Evolutionary conservation across 2,113 vertebrate genomes (phyloP), one percentile per base, ranked within the genome.

Genomic region (Eulacestoma nigropectus): DNA sequence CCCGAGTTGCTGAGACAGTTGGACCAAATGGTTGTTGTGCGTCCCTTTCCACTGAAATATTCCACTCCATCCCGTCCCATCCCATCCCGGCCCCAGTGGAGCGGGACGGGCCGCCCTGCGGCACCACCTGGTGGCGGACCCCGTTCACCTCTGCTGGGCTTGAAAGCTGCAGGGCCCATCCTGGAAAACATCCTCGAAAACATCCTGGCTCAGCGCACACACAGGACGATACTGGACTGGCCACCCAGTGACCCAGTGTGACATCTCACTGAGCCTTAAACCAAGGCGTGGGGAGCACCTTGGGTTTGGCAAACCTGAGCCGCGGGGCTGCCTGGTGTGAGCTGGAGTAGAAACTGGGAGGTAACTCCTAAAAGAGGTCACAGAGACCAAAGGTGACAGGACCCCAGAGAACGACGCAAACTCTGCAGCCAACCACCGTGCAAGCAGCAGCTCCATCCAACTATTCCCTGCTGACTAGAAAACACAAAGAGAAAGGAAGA

Each of bases 61-160:
- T 2, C 26, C 8, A 1, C 21, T 1, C 41, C 5, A 4, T 25
- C 1, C 50, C 29, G 4, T 55, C 0, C 41, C 12, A 2, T 29
- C 0, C 13, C 7, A 2, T 49, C 0, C 42, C 27, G 4, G 57
- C 0, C 56, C 32, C 6, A 47, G 78, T 69, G 19, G 69, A 69
- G 78, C 56, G 52, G 87, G 26, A 37, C 35, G 56, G 62, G 42
- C 35, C 56, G 60, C 85, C 25, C 53, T 35, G 35, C 44, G 1
- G 46, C 78, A 62, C 70, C 89, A 30, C 37, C 62, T 77, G 77
- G 83, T 56, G 89, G 63, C 49, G 3, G 63, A 4, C 0, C 18
- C 47, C 26, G 9, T 13, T 53, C 72, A 20, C 30, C 25, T 16
- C 47, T 13, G 26, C 79, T 19, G n/a, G 8, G 21, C 55, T 26